These are phyloP conservation scores for Siniperca knerii DNA, from an alignment of 2,113 vertebrate species.

Conservation along the genomic window DNA sequence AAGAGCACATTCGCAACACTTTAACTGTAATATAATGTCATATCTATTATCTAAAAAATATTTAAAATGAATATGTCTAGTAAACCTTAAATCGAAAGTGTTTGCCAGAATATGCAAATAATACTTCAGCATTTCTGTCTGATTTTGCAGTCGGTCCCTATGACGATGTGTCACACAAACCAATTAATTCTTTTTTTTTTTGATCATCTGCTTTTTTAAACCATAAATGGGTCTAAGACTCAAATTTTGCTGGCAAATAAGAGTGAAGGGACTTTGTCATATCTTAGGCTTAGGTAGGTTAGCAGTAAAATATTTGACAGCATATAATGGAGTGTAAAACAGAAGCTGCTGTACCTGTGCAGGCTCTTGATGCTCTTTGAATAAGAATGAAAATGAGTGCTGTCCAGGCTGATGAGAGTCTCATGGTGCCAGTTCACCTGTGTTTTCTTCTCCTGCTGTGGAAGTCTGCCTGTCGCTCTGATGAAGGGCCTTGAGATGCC, in stretches of 20 bases:
- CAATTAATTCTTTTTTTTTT: background rate
- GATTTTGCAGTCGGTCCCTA: background rate
- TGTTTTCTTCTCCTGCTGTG: slow-evolving; percentile 11
- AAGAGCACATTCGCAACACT: background rate
- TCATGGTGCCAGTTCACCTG: slow-evolving; percentile 70
- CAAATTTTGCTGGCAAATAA: background rate
- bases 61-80: background rate
- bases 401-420: slow-evolving; percentile 64
- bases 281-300: too few relatives aligned
- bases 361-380: slow-evolving; percentile 45
- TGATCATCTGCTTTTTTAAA: background rate
- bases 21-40: background rate
- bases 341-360: slow-evolving; percentile 71
- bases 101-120: background rate
- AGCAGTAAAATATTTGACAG: background rate
- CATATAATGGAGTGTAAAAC: background rate
- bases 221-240: background rate
- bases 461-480: slow-evolving; percentile 45
- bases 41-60: background rate
- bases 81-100: background rate
- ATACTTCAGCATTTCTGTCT: background rate
- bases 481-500: slow-evolving; percentile 42
- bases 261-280: background rate
- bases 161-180: background rate
- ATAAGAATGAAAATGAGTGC: slow-evolving; percentile 58